A percentile compares a stretch with the other conserved stretches of the same genome.
These are phyloP conservation scores for Petrocephalus schoutedeni DNA, from an alignment of 2,797 vertebrate genomes.

Conservation along the genomic window DNA sequence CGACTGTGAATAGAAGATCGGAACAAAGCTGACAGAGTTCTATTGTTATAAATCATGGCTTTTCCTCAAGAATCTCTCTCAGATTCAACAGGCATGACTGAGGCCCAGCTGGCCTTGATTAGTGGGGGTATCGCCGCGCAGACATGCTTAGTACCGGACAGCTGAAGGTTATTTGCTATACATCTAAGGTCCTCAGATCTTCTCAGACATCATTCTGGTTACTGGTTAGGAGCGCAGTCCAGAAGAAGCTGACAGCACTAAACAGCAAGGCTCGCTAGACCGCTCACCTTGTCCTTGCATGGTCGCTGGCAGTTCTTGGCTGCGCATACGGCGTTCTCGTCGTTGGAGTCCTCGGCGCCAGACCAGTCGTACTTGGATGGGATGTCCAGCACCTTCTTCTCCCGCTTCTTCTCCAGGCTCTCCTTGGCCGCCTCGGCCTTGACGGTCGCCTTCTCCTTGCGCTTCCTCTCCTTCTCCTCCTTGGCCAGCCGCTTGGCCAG, in stretches of 20 bases:
- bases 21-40: no score
- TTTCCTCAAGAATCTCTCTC: not conserved
- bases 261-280: not conserved
- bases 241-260: not conserved
- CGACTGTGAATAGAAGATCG: no score
- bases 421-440: slow-evolving; percentile 83
- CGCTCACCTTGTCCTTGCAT: slow-evolving; percentile 93
- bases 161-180: not conserved
- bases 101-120: not conserved
- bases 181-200: not conserved
- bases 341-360: slow-evolving; percentile 93
- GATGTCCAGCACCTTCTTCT: slow-evolving; percentile 93
- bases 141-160: not conserved
- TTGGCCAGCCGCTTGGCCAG: slow-evolving; percentile 92
- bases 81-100: not conserved
- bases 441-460: slow-evolving; percentile 81
- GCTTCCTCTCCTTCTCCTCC: slow-evolving; percentile 93
- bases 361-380: slow-evolving; percentile 99
- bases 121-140: not conserved
- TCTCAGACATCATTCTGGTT: not conserved
- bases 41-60: not conserved
- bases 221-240: not conserved
- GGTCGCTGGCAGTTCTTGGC: slow-evolving; percentile 93
- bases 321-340: slow-evolving; percentile 93
- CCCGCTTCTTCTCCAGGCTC: slow-evolving; percentile 82